These are phyloP conservation scores for Andrena praecox DNA, from an alignment of 2,888 invertebrate species.

Conservation along the genomic window DNA sequence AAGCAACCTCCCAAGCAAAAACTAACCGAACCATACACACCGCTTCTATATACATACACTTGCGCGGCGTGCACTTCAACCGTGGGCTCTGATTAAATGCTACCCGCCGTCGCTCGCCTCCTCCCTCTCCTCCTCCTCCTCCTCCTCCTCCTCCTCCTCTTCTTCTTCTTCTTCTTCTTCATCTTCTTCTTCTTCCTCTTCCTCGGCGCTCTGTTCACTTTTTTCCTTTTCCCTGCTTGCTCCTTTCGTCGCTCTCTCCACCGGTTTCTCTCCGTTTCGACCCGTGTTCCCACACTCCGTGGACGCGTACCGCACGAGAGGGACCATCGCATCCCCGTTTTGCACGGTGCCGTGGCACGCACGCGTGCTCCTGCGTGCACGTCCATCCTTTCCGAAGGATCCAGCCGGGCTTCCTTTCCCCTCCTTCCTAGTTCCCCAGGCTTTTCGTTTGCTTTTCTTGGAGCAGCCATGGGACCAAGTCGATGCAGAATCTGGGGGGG, in stretches of 20 bases:
- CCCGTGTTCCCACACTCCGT: conserved; percentile 70
- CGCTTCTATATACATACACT: conserved; percentile 70
- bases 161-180: conserved; percentile 33
- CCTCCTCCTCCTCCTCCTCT: conserved; percentile 38
- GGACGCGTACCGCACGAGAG: conserved; percentile 43
- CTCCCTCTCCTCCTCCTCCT: conserved; percentile 37
- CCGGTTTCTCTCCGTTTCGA: conserved; percentile 54
- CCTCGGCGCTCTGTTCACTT: conserved; percentile 34
- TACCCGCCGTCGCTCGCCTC: conserved; percentile 77
- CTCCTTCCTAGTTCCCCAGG: not conserved
- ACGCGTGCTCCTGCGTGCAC: conserved; percentile 51
- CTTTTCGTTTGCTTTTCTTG: not conserved
- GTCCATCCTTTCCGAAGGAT: not conserved
- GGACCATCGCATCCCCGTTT: conserved; percentile 26
- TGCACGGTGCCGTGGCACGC: conserved; percentile 40
- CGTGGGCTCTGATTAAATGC: conserved; percentile 84
- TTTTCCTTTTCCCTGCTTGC: conserved; percentile 56
- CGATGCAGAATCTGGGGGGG: no score
- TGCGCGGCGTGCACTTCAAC: conserved; percentile 73
- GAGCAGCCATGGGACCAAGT: not conserved
- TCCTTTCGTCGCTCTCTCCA: conserved; percentile 45
- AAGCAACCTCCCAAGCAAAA: conserved; percentile 84
- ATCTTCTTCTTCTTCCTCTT: conserved; percentile 30
- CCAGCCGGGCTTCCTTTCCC: not conserved
- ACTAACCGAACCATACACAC: conserved; percentile 83